These are phyloP conservation scores for Shinisaurus crocodilurus DNA, from an alignment of 2,113 vertebrate genomes.

Conservation along the genomic window DNA sequence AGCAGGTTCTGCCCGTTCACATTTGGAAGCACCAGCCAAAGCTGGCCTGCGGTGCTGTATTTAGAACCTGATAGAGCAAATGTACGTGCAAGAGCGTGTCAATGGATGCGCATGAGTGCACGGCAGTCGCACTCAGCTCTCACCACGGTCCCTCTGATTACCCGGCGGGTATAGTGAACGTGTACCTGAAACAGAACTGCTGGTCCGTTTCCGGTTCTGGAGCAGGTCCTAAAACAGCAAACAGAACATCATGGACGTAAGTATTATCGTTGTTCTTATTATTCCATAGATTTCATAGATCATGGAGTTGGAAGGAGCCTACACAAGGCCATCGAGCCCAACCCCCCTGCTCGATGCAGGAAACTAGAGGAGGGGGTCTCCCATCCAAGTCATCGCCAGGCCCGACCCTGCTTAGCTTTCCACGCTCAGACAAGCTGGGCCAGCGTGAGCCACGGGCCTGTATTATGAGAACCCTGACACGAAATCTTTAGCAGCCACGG, in stretches of 20 bases:
- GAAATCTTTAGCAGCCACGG: neutral
- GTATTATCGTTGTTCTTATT: neutral
- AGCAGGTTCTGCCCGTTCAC: no score
- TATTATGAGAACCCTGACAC: neutral
- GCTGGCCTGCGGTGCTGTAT: neutral
- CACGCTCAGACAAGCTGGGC: no score
- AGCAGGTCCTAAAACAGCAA: conserved; percentile 63
- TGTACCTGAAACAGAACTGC: conserved; percentile 75
- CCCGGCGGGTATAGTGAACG: conserved; percentile 56
- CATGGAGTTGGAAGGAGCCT: no score
- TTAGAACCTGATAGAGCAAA: neutral
- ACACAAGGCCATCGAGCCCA: no score
- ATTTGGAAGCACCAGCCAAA: neutral
- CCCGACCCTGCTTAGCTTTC: no score
- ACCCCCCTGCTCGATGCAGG: no score
- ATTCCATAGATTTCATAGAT: no score
- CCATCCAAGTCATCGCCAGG: no score
- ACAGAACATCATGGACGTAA: neutral
- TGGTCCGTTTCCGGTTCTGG: conserved; percentile 71
- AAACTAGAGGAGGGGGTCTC: no score
- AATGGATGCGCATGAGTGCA: neutral
- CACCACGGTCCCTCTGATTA: conserved; percentile 18
- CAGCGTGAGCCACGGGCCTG: no score
- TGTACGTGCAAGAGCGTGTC: no score
- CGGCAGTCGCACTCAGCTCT: neutral